A percentile compares a stretch with the other conserved stretches of the same genome.
Evolutionary conservation across 1,140 invertebrate species (phyloP).

Genomic region (Anastrepha ludens): DNA sequence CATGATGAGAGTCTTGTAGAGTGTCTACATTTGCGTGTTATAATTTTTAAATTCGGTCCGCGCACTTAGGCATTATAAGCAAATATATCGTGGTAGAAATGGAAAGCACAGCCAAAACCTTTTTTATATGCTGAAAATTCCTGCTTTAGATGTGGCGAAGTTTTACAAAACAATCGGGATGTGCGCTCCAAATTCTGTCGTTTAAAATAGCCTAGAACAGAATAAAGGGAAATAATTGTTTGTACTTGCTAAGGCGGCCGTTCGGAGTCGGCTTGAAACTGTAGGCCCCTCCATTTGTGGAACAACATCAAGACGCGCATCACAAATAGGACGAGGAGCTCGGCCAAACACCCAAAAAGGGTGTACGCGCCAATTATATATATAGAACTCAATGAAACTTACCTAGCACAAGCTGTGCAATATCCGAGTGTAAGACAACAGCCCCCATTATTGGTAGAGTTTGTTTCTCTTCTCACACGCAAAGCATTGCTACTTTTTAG

Average conservation of each 20-base stretch:
- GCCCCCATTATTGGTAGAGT: constrained; percentile 65
- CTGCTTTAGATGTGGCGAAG: constrained; percentile 66
- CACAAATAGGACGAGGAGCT: too few relatives aligned
- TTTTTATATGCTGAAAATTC: constrained; percentile 65
- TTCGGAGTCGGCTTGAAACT: too few relatives aligned
- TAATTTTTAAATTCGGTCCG: too few relatives aligned
- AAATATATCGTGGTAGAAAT: too few relatives aligned
- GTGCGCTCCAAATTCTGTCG: constrained; percentile 65
- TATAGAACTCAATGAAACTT: constrained; percentile 57
- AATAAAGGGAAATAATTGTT: constrained; percentile 36
- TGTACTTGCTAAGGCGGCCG: background rate
- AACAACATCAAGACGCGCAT: too few relatives aligned
- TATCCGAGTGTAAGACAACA: constrained; percentile 69
- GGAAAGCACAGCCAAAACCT: too few relatives aligned
- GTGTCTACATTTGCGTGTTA: too few relatives aligned
- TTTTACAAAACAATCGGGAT: constrained; percentile 65
- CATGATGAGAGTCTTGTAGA: too few relatives aligned
- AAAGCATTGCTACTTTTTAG: too few relatives aligned
- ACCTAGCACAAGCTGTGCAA: constrained; percentile 69
- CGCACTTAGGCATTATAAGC: too few relatives aligned
- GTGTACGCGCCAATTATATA: constrained; percentile 53
- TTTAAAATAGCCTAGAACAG: constrained; percentile 64
- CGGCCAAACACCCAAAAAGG: too few relatives aligned
- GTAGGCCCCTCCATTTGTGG: too few relatives aligned
- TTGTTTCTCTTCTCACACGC: background rate